Evolutionary conservation across 2,888 invertebrate genomes (phyloP), one percentile per base, ranked within the genome.

Genomic region (Troilus luridus): DNA sequence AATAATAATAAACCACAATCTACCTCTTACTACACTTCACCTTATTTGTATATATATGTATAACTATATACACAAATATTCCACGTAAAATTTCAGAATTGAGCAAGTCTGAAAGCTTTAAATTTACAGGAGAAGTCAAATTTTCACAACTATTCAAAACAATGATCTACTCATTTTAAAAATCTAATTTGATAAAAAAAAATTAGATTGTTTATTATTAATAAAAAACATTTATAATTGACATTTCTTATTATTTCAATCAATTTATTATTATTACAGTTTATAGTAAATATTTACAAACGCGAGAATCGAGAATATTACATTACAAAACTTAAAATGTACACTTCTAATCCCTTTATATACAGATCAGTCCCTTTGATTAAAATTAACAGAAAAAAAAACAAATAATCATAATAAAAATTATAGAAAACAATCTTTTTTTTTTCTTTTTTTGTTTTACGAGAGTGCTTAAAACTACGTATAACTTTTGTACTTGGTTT

Each of bases 201-300:
- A 89, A 56, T 54, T 64, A 60, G 27, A 54, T 60, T 64, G 54
- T 27, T 89, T 64, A 59, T 89, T 89, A 27, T 64, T n/a, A 89
- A 90, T 72, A 62, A 62, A 90, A 90, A 90, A 90, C 91, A 62
- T 58, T 88, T 58, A 89, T 91, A 91, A 91, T 91, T 91, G 91
- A 91, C 91, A 91, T 89, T 85, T 89, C 72, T 85, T 62, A 85
- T 90, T 90, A 77, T 62, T 88, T 89, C 72, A 91, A 54, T 89
- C 85, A 58, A 64, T 90, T 89, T 77, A 58, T 85, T 64, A 64
- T 89, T 91, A 64, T 89, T 91, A 91, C 85, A 91, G 62, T 91
- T 85, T 54, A 77, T 85, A 85, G 72, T 77, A 77, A 90, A 67
- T 90, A 90, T 90, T 41, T 90, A 90, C 90, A 90, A 90, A 88